Base-by-base conservation (phyloP, 2,797 vertebrate species). In the Xiphophorus birchmanni region DNA sequence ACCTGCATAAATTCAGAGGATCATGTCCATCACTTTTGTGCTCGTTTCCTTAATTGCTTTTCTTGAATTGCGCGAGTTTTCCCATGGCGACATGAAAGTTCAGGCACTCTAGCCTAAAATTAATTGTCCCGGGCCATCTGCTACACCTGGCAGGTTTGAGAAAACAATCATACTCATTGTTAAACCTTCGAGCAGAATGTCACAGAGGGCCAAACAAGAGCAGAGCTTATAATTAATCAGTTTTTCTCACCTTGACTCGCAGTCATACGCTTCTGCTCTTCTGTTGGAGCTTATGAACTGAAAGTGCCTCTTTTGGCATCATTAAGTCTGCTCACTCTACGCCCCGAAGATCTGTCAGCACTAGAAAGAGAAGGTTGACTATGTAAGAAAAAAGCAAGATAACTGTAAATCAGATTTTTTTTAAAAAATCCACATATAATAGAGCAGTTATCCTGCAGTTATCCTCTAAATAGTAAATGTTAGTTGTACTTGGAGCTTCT, bases 141-240 rank as follows among this genome's bases (percentile, higher is more conserved):
- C 76, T 80, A 0, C 78, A 89, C 54, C 69, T 78, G 74, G 73
- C 89, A 63, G 75, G 23, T 85, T 88, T 80, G 78, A 84, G 86
- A 85, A 86, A 87, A 88, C 84, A 80, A 81, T 85, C 86, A 79
- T 37, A 85, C 69, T 37, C 73, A 76, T 88, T 84, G 83, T 84
- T 74, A 85, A 87, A 86, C 40, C 77, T 79, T 67, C 67, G 84
- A 84, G 82, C 83, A 0, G 15, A 42, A 71, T 73, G 77, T 76
- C 45, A n/a, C 40, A 0, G 73, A 79, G 77, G 52, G 73, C 67
- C 37, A 23, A 26, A 69, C 42, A 76, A 48, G 72, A n/a, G 63
- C 63, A 7, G 63, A 65, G 79, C 76, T 75, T 83, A 60, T 79
- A 85, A 79, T 84, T 73, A 85, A 88, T 84, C 81, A 74, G 60